These are phyloP conservation scores for Eulemur albifrons DNA, from an alignment of 2,797 vertebrate genomes.

Conservation along the genomic window DNA sequence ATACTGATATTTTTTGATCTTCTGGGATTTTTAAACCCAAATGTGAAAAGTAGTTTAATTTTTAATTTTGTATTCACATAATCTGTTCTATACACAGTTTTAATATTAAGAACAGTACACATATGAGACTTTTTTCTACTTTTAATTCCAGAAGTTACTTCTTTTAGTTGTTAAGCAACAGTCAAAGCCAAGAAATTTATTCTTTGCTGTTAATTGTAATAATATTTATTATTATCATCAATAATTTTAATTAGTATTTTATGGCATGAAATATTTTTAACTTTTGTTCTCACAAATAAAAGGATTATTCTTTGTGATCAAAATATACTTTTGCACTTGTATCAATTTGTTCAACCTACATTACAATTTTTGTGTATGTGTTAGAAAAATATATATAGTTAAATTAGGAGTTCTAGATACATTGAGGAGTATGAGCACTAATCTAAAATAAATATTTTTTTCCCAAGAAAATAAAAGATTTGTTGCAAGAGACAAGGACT, in stretches of 20 bases:
- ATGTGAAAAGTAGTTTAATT: conserved; percentile 36
- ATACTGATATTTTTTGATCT: neutral
- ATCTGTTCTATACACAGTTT: conserved; percentile 1
- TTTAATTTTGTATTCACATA: conserved; percentile 27
- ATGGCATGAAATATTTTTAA: neutral
- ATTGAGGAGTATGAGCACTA: neutral
- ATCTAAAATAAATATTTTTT: neutral
- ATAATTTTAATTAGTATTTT: conserved; percentile 3
- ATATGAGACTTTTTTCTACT: neutral
- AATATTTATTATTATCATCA: neutral
- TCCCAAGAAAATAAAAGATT: conserved; percentile 11
- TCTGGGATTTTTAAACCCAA: conserved; percentile 10
- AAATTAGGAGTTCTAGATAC: neutral
- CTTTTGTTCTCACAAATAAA: neutral
- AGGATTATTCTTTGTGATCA: neutral
- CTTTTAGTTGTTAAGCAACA: neutral
- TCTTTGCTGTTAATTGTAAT: neutral
- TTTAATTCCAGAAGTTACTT: conserved; percentile 11
- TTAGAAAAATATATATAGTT: neutral
- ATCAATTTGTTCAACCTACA: neutral
- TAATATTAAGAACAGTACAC: conserved; percentile 43
- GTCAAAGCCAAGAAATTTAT: neutral
- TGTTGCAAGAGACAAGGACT: neutral
- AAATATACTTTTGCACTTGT: neutral
- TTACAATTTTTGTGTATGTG: neutral